Percentiles rank a stretch among this genome's conserved stretches.
Conservation (phyloP, 2,888 invertebrate species). For the Pemphredon lugubris region DNA sequence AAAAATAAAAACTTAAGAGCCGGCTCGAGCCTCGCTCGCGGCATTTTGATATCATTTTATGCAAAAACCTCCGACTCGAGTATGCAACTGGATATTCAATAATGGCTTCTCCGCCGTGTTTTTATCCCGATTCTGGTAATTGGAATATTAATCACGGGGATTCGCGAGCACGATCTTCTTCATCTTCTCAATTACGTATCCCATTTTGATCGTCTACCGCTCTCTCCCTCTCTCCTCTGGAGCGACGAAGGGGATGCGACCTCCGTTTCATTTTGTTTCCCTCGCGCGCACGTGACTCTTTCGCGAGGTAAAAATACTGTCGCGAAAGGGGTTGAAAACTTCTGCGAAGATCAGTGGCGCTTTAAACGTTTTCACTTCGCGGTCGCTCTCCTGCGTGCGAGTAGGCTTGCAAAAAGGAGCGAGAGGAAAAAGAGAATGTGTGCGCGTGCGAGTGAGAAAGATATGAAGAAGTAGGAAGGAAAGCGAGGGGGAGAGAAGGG, state of each 20-base stretch:
- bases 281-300: constrained; percentile 1
- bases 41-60: neutral
- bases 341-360: constrained; percentile 53
- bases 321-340: constrained; percentile 61
- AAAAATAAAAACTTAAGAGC: too few species aligned
- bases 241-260: too few species aligned
- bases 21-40: too few species aligned
- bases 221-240: constrained; percentile 1
- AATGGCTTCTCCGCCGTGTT: neutral
- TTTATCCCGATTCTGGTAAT: constrained; percentile 42
- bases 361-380: constrained; percentile 66
- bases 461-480: constrained; percentile 30
- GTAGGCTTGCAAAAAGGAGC: constrained; percentile 24
- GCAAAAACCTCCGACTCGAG: neutral
- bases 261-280: neutral
- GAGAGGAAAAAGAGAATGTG: constrained; percentile 29
- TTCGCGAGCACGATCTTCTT: constrained; percentile 19
- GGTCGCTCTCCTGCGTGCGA: constrained; percentile 28
- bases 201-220: constrained; percentile 22
- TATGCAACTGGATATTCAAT: neutral
- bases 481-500: constrained; percentile 43
- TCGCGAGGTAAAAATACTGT: constrained; percentile 36
- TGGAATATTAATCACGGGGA: constrained; percentile 46
- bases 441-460: constrained; percentile 21
- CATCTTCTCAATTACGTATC: constrained; percentile 40